Conservation (phyloP, 64 coral and sea anemone species). For the Orbicella faveolata region DNA sequence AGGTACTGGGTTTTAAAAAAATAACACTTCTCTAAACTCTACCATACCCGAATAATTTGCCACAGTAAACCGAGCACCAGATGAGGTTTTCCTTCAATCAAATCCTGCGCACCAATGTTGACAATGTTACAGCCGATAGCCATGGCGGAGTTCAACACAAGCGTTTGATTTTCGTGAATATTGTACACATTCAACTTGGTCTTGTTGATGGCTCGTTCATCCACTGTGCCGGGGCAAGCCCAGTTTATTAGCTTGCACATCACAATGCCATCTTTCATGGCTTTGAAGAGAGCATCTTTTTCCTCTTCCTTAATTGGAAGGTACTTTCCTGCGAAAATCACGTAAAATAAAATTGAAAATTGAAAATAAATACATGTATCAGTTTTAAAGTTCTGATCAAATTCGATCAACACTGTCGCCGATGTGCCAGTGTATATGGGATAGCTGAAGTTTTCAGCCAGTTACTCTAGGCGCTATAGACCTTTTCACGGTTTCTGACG, state of each 20-base stretch:
- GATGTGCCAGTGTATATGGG: no score
- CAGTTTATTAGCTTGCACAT: conserved; percentile 95
- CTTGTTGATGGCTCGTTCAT: conserved; percentile 94
- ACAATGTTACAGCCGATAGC: conserved; percentile 98
- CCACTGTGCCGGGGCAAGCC: conserved; percentile 81
- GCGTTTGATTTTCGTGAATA: conserved; percentile 95
- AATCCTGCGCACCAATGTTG: conserved; percentile 93
- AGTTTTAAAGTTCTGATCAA: no score
- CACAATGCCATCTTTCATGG: conserved; percentile 84
- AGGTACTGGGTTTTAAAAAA: not conserved
- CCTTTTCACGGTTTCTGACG: no score
- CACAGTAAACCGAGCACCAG: conserved; percentile 93
- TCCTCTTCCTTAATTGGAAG: conserved; percentile 80
- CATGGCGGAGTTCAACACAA: conserved; percentile 94
- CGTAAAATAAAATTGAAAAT: no score
- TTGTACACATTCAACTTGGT: conserved; percentile 91
- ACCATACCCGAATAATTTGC: conserved; percentile 98
- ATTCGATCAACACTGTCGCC: no score
- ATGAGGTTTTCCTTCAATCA: conserved; percentile 92
- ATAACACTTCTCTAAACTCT: not conserved
- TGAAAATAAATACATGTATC: no score
- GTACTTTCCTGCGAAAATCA: conserved; percentile 57
- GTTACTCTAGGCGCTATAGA: no score
- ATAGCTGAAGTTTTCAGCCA: no score
- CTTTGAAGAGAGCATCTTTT: conserved; percentile 81